Percentiles rank a stretch among this genome's conserved stretches.
phyloP scores from a whole-genome alignment of 2,113 vertebrate species.

The Neotoma lepida region DNA sequence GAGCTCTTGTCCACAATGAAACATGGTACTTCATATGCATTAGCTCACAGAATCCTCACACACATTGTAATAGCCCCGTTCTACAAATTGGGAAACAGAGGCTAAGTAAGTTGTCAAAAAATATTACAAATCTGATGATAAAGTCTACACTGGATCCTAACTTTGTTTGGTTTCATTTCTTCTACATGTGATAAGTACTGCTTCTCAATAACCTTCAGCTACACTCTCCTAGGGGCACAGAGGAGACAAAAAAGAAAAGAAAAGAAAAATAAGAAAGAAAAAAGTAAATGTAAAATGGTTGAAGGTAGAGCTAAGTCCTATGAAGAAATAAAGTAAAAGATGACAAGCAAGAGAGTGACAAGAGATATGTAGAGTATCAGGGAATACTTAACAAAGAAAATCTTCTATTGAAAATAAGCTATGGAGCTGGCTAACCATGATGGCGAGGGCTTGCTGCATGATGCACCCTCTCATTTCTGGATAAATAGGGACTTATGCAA shows the following conservation, averaged over 20 bases:
- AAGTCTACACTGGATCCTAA: not conserved
- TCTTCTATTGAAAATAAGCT: not conserved
- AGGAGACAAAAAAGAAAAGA: not conserved
- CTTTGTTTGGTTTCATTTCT: not conserved
- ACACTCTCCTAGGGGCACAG: not conserved
- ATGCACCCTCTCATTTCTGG: not conserved
- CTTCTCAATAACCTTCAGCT: not conserved
- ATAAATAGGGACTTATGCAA: not conserved
- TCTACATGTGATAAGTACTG: not conserved
- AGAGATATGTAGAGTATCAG: not conserved
- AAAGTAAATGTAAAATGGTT: not conserved
- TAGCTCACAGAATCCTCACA: not conserved
- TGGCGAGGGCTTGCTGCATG: not conserved
- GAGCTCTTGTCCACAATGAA: not conserved
- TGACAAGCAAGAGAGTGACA: not conserved
- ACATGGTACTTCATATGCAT: not conserved
- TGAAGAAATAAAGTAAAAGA: not conserved
- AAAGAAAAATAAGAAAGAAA: not conserved
- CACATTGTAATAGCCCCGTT: not conserved
- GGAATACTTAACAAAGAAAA: not conserved
- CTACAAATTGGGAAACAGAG: constrained; percentile 18
- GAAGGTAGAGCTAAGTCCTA: not conserved
- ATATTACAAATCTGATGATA: not conserved
- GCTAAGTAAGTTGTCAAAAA: not conserved
- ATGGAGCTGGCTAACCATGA: not conserved